Conservation (phyloP, 2,888 invertebrate species). For the Ichneumon xanthorius region DNA sequence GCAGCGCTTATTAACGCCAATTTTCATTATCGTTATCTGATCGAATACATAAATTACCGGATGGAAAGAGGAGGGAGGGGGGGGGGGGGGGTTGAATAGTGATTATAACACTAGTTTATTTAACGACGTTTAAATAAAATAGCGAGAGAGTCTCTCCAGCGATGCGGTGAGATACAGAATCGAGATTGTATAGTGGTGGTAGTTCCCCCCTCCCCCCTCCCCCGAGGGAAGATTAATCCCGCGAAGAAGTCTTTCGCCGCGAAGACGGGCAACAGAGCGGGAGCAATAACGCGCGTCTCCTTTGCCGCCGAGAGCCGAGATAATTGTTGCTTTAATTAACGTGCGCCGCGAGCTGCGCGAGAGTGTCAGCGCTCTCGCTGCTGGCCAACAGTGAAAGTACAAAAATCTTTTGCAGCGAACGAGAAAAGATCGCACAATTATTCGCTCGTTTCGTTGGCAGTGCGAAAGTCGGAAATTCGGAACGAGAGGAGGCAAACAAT, state of each 20-base stretch:
- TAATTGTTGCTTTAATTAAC: conserved; percentile 69
- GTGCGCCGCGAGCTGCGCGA: conserved; percentile 43
- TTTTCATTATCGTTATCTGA: conserved; percentile 63
- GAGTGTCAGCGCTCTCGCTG: conserved; percentile 43
- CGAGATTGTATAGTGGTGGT: conserved; percentile 35
- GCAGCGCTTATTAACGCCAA: conserved; percentile 66
- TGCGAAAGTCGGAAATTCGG: conserved; percentile 62
- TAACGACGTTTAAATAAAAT: conserved; percentile 65
- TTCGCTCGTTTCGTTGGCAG: conserved; percentile 35
- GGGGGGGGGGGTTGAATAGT: neutral
- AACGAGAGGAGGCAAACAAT: conserved; percentile 13
- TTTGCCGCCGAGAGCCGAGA: conserved; percentile 61
- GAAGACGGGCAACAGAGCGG: conserved; percentile 37
- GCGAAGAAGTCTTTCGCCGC: conserved; percentile 44
- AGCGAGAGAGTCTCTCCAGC: conserved; percentile 46
- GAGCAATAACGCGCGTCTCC: conserved; percentile 58
- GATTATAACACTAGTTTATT: conserved; percentile 65
- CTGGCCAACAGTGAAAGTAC: conserved; percentile 60
- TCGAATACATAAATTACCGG: conserved; percentile 36
- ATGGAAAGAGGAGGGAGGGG: neutral
- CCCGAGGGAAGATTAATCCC: conserved; percentile 53
- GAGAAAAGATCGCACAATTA: conserved; percentile 44
- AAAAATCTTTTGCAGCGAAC: neutral
- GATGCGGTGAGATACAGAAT: conserved; percentile 56
- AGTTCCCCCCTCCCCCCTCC: neutral